Evolutionary conservation across 1,140 invertebrate species (phyloP).

Genomic region (Paraescarpia echinospica): DNA sequence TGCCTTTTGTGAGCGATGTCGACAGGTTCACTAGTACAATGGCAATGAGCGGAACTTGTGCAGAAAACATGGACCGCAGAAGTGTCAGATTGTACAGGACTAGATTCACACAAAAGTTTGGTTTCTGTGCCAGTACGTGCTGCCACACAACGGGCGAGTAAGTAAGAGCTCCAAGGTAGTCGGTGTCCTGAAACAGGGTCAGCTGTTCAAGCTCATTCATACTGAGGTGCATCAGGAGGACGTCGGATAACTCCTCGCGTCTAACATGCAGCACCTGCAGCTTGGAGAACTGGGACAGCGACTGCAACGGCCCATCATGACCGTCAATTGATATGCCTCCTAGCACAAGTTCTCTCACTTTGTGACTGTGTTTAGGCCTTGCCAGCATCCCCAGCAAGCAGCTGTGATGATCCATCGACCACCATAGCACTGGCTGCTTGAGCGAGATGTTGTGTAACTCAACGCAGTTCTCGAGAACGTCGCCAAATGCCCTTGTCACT

Average conservation of each 20-base stretch:
- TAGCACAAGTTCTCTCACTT: conserved; percentile 6
- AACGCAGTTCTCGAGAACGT: neutral
- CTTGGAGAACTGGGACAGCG: neutral
- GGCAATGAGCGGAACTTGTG: neutral
- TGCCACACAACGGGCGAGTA: neutral
- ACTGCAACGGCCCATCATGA: neutral
- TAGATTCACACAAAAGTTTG: neutral
- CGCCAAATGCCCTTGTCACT: neutral
- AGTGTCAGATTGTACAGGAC: neutral
- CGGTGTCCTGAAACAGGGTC: neutral
- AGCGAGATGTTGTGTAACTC: neutral
- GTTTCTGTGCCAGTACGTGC: neutral
- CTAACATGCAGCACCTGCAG: neutral
- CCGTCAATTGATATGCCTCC: neutral
- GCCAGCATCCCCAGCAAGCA: neutral
- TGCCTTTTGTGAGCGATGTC: neutral
- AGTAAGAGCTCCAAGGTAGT: neutral
- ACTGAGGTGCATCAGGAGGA: neutral
- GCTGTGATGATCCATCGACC: neutral
- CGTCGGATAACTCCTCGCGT: neutral
- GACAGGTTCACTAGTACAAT: neutral
- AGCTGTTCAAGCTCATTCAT: neutral
- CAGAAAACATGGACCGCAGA: conserved; percentile 5
- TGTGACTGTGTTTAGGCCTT: neutral
- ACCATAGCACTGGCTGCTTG: neutral